Conservation (phyloP, 2,113 vertebrate species). For the Rhea americana region DNA sequence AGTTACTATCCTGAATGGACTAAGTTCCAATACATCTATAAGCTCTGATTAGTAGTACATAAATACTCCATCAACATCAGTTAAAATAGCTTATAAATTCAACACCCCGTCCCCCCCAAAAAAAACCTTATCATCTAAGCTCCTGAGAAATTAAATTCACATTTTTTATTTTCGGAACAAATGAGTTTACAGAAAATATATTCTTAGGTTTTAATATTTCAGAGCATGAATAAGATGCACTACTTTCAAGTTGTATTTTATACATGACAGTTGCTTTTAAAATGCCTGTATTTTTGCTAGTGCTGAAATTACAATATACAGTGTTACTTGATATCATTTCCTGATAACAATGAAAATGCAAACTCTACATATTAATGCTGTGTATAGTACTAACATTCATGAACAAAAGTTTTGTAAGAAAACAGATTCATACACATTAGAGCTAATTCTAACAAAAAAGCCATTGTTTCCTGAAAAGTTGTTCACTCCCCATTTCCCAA, state of each 20-base stretch:
- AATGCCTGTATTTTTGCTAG: neutral
- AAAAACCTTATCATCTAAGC: neutral
- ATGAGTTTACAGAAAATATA: neutral
- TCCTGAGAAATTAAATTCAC: neutral
- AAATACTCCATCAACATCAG: neutral
- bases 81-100: neutral
- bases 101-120: neutral
- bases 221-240: neutral
- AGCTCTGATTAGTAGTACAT: neutral
- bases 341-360: neutral
- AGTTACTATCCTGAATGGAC: neutral
- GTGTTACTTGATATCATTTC: neutral
- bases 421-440: neutral
- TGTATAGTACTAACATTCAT: neutral
- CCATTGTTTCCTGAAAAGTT: neutral
- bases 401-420: neutral
- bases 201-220: neutral
- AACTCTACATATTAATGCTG: neutral
- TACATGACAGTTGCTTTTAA: neutral
- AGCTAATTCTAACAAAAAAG: neutral
- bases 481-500: neutral
- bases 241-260: neutral
- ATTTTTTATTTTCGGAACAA: neutral
- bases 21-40: neutral
- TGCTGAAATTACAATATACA: neutral